Conservation (phyloP, 1,140 invertebrate species). For the Tetragonula clypearis region DNA sequence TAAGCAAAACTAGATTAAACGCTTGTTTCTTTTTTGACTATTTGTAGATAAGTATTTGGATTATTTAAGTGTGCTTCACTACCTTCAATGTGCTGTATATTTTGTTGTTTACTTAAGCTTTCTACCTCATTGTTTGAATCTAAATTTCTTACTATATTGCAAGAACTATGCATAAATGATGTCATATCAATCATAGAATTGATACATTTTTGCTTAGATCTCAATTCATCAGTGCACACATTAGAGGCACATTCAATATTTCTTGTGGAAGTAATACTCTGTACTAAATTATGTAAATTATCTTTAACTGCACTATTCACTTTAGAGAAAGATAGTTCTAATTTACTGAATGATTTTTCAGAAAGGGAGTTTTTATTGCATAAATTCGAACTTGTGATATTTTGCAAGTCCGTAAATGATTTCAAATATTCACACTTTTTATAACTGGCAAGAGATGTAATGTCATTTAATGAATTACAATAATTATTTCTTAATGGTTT, state of each 20-base stretch:
- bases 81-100: constrained; percentile 47
- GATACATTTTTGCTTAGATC: constrained; percentile 59
- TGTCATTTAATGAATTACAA: constrained; percentile 75
- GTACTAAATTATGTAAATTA: constrained; percentile 47
- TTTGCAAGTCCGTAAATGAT: constrained; percentile 69
- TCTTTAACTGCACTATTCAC: constrained; percentile 62
- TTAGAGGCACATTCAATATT: constrained; percentile 47
- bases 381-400: constrained; percentile 57
- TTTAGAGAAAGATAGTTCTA: constrained; percentile 57
- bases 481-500: constrained; percentile 69
- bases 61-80: constrained; percentile 63
- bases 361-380: constrained; percentile 60
- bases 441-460: constrained; percentile 68
- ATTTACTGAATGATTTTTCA: constrained; percentile 62
- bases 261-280: constrained; percentile 46
- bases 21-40: constrained; percentile 77
- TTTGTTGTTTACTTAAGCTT: constrained; percentile 62
- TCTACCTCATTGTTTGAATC: constrained; percentile 55
- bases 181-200: constrained; percentile 70
- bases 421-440: constrained; percentile 71
- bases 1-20: constrained; percentile 65
- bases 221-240: constrained; percentile 37
- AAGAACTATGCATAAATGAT: constrained; percentile 56
- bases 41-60: constrained; percentile 40
- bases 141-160: constrained; percentile 52